Percentiles rank a stretch among this genome's conserved stretches.
phyloP scores from a whole-genome alignment of 2,113 vertebrate species.

The Aphyosemion australe region DNA sequence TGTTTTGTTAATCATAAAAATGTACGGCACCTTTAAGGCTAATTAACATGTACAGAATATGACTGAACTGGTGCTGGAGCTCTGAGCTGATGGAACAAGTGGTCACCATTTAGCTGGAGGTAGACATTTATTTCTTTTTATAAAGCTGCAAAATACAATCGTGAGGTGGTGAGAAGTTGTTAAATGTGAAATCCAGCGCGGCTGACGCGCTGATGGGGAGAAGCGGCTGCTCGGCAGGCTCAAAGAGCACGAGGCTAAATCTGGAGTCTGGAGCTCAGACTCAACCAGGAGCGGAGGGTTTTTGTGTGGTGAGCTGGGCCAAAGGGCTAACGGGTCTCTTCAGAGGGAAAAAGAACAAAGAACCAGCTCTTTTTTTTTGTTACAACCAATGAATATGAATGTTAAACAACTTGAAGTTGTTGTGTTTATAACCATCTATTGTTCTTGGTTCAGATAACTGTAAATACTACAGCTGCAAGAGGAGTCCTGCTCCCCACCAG shows the following conservation, averaged over 20 bases:
- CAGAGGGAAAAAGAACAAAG: conserved; percentile 12
- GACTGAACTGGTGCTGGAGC: conserved; percentile 39
- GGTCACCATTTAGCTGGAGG: conserved; percentile 41
- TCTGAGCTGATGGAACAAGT: conserved; percentile 50
- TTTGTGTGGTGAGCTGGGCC: conserved; percentile 30
- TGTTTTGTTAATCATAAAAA: conserved; percentile 55
- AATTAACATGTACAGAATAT: conserved; percentile 61
- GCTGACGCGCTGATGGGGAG: conserved; percentile 29
- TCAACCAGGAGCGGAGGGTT: conserved; percentile 14
- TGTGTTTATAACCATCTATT: conserved; percentile 39
- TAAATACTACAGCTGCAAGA: conserved; percentile 59
- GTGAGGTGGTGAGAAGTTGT: conserved; percentile 17
- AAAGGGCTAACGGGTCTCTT: conserved; percentile 50
- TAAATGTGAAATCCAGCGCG: conserved; percentile 48
- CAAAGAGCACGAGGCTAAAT: conserved; percentile 20
- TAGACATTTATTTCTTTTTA: conserved; percentile 18
- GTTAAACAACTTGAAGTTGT: conserved; percentile 58
- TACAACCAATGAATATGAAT: conserved; percentile 61
- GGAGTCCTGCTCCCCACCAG: conserved; percentile 22
- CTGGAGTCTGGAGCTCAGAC: conserved; percentile 30
- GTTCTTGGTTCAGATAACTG: conserved; percentile 46
- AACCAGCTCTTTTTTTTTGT: conserved; percentile 26
- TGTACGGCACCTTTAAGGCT: conserved; percentile 58
- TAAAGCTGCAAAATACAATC: conserved; percentile 69
- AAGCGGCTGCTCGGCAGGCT: conserved; percentile 9